Percentiles rank a stretch among this genome's conserved stretches.
Conservation (phyloP, 2,113 vertebrate species). For the Mugil cephalus region DNA sequence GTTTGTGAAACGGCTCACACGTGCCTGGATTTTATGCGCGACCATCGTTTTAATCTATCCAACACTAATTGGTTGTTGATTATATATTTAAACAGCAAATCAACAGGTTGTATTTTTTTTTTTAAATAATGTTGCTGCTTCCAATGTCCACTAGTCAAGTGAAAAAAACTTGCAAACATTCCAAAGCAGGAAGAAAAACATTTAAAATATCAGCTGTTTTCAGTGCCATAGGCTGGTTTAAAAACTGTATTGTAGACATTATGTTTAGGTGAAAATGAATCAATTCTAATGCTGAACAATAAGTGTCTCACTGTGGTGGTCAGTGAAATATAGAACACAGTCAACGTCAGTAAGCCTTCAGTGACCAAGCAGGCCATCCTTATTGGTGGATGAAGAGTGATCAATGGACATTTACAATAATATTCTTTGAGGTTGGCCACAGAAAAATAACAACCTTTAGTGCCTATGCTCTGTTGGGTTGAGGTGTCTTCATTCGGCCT, state of each 20-base stretch:
- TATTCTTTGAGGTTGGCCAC: slow-evolving; percentile 3
- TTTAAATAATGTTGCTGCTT: too few species aligned
- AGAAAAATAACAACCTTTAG: not conserved
- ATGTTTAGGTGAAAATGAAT: not conserved
- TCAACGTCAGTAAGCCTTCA: not conserved
- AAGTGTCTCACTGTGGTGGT: not conserved
- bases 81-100: too few species aligned
- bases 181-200: too few species aligned
- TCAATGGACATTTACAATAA: not conserved
- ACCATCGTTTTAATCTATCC: slow-evolving; percentile 2
- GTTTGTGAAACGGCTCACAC: not conserved
- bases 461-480: too few species aligned
- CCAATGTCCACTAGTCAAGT: too few species aligned
- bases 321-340: not conserved
- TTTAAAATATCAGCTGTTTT: too few species aligned
- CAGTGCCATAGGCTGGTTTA: too few species aligned
- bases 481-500: not conserved
- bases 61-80: too few species aligned
- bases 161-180: too few species aligned
- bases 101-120: too few species aligned
- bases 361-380: not conserved
- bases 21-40: not conserved
- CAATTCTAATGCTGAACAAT: not conserved
- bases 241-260: not conserved
- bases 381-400: not conserved